These are phyloP conservation scores for Pogonophryne albipinna DNA, from an alignment of 2,797 vertebrate species.

Conservation along the genomic window DNA sequence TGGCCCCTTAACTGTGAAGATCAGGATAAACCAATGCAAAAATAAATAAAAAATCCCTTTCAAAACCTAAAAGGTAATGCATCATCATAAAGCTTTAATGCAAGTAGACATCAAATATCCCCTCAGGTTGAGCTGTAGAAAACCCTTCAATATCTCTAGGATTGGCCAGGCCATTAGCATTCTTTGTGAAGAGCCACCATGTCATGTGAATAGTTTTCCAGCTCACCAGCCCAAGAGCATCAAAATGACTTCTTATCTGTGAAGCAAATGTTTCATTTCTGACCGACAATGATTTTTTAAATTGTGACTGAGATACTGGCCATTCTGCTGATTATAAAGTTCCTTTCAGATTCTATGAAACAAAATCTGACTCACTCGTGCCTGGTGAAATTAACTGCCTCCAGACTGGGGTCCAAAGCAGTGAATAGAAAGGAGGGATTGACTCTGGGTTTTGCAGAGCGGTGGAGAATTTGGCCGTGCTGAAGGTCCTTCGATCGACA, in stretches of 20 bases:
- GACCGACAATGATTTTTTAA: slow-evolving; percentile 12
- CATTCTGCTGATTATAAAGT: slow-evolving; percentile 32
- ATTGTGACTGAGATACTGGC: slow-evolving; percentile 11
- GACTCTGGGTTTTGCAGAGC: slow-evolving; percentile 62
- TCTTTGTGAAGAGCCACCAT: neutral
- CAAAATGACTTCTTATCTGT: slow-evolving; percentile 12
- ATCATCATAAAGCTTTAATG: neutral
- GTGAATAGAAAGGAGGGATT: slow-evolving; percentile 61
- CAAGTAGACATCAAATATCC: neutral
- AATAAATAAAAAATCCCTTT: neutral
- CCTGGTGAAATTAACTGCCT: slow-evolving; percentile 50
- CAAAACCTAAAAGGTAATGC: neutral
- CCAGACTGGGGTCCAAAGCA: slow-evolving; percentile 36
- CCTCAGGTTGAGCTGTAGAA: neutral
- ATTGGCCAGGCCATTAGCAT: slow-evolving; percentile 9
- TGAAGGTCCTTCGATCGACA: slow-evolving; percentile 78
- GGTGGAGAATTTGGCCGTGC: slow-evolving; percentile 56
- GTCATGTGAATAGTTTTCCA: slow-evolving; percentile 10
- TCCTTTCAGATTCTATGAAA: slow-evolving; percentile 16
- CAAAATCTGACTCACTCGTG: slow-evolving; percentile 26
- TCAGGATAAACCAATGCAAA: neutral
- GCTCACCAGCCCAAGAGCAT: slow-evolving; percentile 7
- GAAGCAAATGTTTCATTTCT: slow-evolving; percentile 30
- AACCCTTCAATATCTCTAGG: slow-evolving; percentile 10
- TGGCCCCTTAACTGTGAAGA: neutral